These are phyloP conservation scores for Trissolcus brochymenae DNA, from an alignment of 2,888 invertebrate genomes.

Conservation along the genomic window DNA sequence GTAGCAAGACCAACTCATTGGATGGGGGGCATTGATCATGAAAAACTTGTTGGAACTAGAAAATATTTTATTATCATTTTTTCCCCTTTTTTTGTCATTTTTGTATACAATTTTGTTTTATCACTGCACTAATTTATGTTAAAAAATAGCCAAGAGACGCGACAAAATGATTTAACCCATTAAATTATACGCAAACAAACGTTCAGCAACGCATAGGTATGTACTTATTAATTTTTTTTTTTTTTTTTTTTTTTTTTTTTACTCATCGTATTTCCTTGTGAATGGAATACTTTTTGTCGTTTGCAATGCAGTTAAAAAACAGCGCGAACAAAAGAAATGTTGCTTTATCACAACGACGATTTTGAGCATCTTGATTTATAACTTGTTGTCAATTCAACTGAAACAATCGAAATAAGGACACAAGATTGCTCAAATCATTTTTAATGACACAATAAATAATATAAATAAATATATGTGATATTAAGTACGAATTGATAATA, in stretches of 20 bases:
- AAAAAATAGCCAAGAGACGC: slow-evolving; percentile 52
- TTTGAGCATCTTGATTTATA: slow-evolving; percentile 37
- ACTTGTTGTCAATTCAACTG: slow-evolving; percentile 18
- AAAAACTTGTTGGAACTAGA: slow-evolving; percentile 51
- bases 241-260: no score
- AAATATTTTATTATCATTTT: slow-evolving; percentile 62
- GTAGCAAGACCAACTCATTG: slow-evolving; percentile 4
- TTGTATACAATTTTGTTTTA: slow-evolving; percentile 59
- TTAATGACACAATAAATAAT: slow-evolving; percentile 40
- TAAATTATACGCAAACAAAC: slow-evolving; percentile 49
- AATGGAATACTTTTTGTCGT: slow-evolving; percentile 50
- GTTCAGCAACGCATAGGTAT: slow-evolving; percentile 13
- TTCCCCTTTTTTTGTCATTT: slow-evolving; percentile 44
- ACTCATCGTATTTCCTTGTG: slow-evolving; percentile 30
- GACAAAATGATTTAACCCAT: slow-evolving; percentile 59
- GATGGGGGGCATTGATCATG: not conserved
- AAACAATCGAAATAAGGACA: slow-evolving; percentile 18
- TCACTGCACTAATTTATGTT: slow-evolving; percentile 55
- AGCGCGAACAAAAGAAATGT: slow-evolving; percentile 44
- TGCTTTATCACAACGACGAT: slow-evolving; percentile 46
- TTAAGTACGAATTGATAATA: slow-evolving; percentile 52
- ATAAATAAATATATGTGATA: slow-evolving; percentile 46
- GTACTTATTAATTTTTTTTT: no score
- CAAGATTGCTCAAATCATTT: slow-evolving; percentile 13
- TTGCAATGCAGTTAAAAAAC: slow-evolving; percentile 51